Conservation (phyloP, 2,888 invertebrate species). For the Cartodere bifasciata region DNA sequence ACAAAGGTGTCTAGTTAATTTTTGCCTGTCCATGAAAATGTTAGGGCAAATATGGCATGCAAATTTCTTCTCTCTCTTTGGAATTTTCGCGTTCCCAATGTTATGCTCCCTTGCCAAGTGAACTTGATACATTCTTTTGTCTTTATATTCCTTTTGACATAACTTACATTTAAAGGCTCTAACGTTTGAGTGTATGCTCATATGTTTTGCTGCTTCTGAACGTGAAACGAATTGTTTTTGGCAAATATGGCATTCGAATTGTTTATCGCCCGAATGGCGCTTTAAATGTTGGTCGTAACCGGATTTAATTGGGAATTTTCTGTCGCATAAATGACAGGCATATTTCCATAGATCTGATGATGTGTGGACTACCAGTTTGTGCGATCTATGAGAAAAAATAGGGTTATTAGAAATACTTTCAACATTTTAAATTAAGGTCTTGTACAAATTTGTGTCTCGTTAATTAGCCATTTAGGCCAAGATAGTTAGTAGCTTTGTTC, state of each 20-base stretch:
- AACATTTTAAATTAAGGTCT: too few relatives aligned
- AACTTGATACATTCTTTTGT: conserved; percentile 31
- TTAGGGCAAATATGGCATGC: conserved; percentile 29
- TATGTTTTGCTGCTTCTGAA: conserved; percentile 23
- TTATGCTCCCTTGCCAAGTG: conserved; percentile 39
- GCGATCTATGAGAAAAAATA: too few relatives aligned
- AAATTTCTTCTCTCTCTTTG: conserved; percentile 28
- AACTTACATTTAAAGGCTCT: conserved; percentile 33
- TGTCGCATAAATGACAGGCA: conserved; percentile 21
- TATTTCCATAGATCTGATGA: conserved; percentile 26
- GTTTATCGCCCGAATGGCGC: conserved; percentile 24
- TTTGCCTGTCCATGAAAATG: conserved; percentile 25
- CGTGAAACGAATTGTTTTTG: conserved; percentile 22
- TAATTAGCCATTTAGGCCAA: too few relatives aligned
- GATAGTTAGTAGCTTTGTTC: too few relatives aligned
- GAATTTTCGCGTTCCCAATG: conserved; percentile 29
- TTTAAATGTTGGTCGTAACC: conserved; percentile 25
- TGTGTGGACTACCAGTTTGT: conserved; percentile 22
- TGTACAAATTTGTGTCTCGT: too few relatives aligned
- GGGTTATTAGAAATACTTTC: too few relatives aligned
- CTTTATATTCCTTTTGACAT: conserved; percentile 41
- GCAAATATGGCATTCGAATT: conserved; percentile 24
- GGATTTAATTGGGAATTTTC: conserved; percentile 25
- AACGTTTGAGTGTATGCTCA: conserved; percentile 23
- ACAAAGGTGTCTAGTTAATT: conserved; percentile 24